Evolutionary conservation across 2,888 invertebrate species (phyloP).

Genomic region (Drosophila leonis): DNA sequence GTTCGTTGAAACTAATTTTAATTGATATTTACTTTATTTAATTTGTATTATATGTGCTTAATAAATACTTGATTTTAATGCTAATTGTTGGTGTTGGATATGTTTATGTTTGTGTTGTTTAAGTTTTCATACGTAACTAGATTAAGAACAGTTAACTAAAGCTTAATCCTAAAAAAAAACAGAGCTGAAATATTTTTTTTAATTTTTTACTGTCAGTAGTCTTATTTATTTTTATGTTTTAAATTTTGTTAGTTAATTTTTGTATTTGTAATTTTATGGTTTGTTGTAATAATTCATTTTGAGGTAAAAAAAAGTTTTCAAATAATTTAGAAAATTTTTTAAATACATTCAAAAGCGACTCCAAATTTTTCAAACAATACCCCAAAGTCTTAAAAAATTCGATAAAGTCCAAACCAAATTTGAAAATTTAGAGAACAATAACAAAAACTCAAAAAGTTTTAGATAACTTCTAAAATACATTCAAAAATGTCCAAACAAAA

Average conservation of each 20-base stretch:
- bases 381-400: no score
- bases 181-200: neutral
- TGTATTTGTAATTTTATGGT: no score
- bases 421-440: no score
- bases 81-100: conserved; percentile 1
- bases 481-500: neutral
- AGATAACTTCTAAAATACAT: no score
- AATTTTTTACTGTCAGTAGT: neutral
- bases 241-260: neutral
- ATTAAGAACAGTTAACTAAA: neutral
- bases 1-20: conserved; percentile 11
- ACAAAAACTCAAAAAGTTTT: no score
- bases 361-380: no score
- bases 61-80: neutral
- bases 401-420: neutral
- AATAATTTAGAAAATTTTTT: no score
- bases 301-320: no score
- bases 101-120: neutral
- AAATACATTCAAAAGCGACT: no score
- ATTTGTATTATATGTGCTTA: neutral
- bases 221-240: neutral
- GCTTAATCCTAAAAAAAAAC: neutral
- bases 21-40: conserved; percentile 4
- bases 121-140: neutral
- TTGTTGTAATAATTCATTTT: no score